Base-by-base conservation (phyloP, 2,888 invertebrate species). In the Rhagium mordax region DNA sequence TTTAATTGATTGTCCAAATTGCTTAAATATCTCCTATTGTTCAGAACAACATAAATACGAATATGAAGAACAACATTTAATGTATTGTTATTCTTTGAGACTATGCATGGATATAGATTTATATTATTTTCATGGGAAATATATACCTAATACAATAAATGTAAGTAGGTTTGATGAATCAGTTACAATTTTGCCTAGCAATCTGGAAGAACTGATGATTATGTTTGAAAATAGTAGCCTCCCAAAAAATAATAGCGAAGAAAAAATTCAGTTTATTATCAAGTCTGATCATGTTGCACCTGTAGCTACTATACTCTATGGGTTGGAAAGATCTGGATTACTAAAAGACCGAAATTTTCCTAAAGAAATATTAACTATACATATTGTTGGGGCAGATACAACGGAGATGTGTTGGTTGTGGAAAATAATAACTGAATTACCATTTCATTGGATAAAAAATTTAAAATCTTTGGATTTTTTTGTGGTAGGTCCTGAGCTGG, bases 401-500 rank as follows among this genome's bases (percentile, higher is more conserved):
- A 78, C 81, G 27, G 86, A 87, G 78, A 74, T 71, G 53, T 65
- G 64, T 47, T 68, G 79, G 49, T 74, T 80, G 53, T 84, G 84
- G 81, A 65, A 72, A 41, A 60, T 74, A 3, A 78, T 79, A 24
- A 74, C 79, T 29, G 84, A 85, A 70, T 70, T 83, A 41, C 74
- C 82, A 13, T 82, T 84, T 59, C 83, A 85, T 68, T 84, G 82
- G 81, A 75, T 84, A 7, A 65, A 68, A 13, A 80, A 82, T 75
- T 61, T 86, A 24, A 70, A 71, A 51, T 64, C 71, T 47, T 71
- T 85, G n/a, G 73, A 79, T 13, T 76, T 83, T 21, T 69, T 78
- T 59, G 78, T 86, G 27, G 78, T 86, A 49, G 86, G 86, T 8
- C 86, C 86, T 20, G 84, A 85, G 72, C 20, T 78, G 10, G 3